Evolutionary conservation across 1,140 invertebrate genomes (phyloP).

Genomic region (Cyclargus thomasi): DNA sequence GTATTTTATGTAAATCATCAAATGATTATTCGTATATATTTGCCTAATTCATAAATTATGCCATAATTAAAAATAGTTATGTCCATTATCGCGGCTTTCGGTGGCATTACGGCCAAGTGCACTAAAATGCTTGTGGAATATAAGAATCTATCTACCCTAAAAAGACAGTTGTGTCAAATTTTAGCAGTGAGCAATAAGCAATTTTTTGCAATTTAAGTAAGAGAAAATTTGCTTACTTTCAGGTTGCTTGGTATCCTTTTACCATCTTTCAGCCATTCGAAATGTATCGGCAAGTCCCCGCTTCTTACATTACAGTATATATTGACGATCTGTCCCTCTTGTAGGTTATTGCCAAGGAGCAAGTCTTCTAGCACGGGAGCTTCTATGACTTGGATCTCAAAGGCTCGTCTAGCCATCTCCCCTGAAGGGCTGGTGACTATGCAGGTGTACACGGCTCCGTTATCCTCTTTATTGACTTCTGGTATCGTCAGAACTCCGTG

Average conservation of each 20-base stretch:
- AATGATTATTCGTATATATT: too few species aligned
- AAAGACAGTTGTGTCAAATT: too few species aligned
- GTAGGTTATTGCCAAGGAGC: conserved; percentile 78
- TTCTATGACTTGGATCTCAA: conserved; percentile 83
- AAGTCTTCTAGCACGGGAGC: conserved; percentile 80
- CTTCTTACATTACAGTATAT: conserved; percentile 92
- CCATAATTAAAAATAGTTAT: too few species aligned
- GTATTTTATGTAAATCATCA: too few species aligned
- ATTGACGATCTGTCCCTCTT: conserved; percentile 91
- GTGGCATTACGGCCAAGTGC: too few species aligned
- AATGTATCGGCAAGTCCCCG: conserved; percentile 91
- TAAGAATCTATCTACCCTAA: too few species aligned
- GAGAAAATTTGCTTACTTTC: conserved; percentile 70
- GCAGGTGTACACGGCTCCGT: conserved; percentile 88
- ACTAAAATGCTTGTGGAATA: too few species aligned
- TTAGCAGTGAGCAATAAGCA: too few species aligned
- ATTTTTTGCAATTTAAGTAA: neutral
- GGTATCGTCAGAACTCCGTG: conserved; percentile 80
- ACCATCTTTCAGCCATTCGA: conserved; percentile 93
- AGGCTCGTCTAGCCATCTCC: conserved; percentile 82
- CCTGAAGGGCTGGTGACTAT: conserved; percentile 85
- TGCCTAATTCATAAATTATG: too few species aligned
- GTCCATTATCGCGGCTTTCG: too few species aligned
- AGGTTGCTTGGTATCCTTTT: conserved; percentile 80
- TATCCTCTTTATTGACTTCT: conserved; percentile 81